Evolutionary conservation across 2,113 vertebrate species (phyloP).

Genomic region (Andinoacara biseriatus): DNA sequence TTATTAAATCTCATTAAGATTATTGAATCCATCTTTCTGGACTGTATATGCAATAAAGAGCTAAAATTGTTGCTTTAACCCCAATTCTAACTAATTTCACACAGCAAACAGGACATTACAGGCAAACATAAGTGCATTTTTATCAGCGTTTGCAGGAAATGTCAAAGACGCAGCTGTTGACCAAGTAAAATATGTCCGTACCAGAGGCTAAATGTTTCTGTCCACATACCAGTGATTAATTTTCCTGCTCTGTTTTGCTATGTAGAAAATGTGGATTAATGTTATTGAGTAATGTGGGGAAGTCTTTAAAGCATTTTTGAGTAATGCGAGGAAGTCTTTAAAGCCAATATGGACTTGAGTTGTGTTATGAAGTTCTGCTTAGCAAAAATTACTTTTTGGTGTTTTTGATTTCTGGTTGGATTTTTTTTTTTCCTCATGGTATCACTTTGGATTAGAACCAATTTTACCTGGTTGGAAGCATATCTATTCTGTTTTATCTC

Average conservation of each 20-base stretch:
- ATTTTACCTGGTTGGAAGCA: conserved; percentile 32
- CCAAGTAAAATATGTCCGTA: conserved; percentile 33
- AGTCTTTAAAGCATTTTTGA: conserved; percentile 28
- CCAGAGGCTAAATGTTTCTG: conserved; percentile 8
- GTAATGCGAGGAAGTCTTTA: conserved; percentile 36
- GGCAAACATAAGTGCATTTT: conserved; percentile 17
- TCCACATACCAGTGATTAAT: conserved; percentile 30
- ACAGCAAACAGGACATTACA: conserved; percentile 42
- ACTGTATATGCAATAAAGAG: conserved; percentile 42
- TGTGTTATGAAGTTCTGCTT: conserved; percentile 12
- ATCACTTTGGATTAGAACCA: conserved; percentile 15
- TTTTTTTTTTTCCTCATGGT: background rate
- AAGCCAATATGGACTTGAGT: background rate
- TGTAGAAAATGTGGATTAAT: conserved; percentile 11
- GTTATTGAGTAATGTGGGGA: conserved; percentile 26
- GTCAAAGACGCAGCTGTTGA: conserved; percentile 38
- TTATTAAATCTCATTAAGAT: conserved; percentile 62
- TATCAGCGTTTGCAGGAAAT: conserved; percentile 51
- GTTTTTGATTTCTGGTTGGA: conserved; percentile 16
- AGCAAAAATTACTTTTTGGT: background rate
- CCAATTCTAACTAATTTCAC: conserved; percentile 12
- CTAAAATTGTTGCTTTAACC: conserved; percentile 26
- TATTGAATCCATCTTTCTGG: conserved; percentile 10
- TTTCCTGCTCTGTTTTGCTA: conserved; percentile 1
- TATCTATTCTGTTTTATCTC: conserved; percentile 13